Evolutionary conservation across 2,797 vertebrate species (phyloP).

Genomic region (Clarias laeviceps): DNA sequence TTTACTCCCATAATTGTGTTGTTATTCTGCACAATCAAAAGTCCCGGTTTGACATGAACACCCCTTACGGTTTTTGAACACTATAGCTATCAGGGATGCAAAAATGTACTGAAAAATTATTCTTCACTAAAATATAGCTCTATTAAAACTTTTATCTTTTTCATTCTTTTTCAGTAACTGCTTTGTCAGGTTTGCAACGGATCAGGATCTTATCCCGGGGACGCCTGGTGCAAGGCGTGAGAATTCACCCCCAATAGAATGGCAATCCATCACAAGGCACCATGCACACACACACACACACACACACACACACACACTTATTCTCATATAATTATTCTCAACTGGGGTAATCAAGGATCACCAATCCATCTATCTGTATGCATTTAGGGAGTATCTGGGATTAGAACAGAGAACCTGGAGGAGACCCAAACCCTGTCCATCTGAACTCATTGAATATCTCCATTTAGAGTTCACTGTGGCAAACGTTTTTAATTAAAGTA

Average conservation of each 20-base stretch:
- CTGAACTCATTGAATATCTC: not conserved
- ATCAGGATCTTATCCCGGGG: not conserved
- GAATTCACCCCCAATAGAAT: not conserved
- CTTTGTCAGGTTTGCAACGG: not conserved
- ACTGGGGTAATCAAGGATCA: not conserved
- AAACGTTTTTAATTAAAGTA: no score
- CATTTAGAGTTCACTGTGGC: not conserved
- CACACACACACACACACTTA: conserved; percentile 1
- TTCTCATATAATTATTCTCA: no score
- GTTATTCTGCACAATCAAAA: no score
- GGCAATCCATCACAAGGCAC: not conserved
- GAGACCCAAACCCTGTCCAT: not conserved
- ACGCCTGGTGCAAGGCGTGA: not conserved
- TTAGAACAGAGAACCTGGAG: not conserved
- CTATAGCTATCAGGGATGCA: not conserved
- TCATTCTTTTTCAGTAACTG: not conserved
- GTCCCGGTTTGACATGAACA: not conserved
- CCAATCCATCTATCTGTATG: not conserved
- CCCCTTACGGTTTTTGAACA: not conserved
- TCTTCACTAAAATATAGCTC: not conserved
- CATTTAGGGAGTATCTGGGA: not conserved
- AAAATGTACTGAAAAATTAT: not conserved
- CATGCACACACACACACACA: conserved; percentile 11
- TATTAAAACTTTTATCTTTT: not conserved
- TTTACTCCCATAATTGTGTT: no score